Base-by-base conservation (phyloP, 2,113 vertebrate species). In the Amazona guildingii region DNA sequence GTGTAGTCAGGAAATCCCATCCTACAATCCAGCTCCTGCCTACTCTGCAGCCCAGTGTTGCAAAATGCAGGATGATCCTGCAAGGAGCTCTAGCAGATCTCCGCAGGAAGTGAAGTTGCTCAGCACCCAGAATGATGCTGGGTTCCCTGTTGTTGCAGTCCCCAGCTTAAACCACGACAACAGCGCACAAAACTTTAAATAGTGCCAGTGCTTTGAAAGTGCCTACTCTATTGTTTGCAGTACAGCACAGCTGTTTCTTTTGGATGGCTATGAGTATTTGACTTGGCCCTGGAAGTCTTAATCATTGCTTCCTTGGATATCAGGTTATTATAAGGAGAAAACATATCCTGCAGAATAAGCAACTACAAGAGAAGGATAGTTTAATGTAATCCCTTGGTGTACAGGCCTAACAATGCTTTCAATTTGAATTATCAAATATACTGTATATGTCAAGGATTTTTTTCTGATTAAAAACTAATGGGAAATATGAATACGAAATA, bases 141-240 rank as follows among this genome's bases (percentile, higher is more conserved):
- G 61, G 24, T 17, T 23, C 49, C 54, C 27, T 76, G 12, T 4
- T 74, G 73, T 10, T 80, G n/a, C 59, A 43, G 62, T 21, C 25
- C 59, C 7, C 49, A 70, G 11, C 7, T 67, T 13, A 12, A 49
- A 49, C 23, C 12, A 49, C 11, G 1, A 48, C 48, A 48, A 49
- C 11, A 81, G 69, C 44, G 33, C 5, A 6, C 0, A 0, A 31
- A 76, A 54, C 3, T 62, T 18, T 29, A 24, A 80, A 14, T 25
- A 63, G 5, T 1, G 1, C 17, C 24, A 35, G 57, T 4, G 21
- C 31, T 74, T 54, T 48, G 31, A 54, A 86, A 63, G 39, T 28
- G 39, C 43, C 39, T 28, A 0, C 63, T 37, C 52, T 10, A 11
- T 24, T 78, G 49, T 90, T 51, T 75, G 48, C 37, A 18, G 43